phyloP scores from a whole-genome alignment of 1,140 invertebrate species.

The Thaumetopoea pityocampa region DNA sequence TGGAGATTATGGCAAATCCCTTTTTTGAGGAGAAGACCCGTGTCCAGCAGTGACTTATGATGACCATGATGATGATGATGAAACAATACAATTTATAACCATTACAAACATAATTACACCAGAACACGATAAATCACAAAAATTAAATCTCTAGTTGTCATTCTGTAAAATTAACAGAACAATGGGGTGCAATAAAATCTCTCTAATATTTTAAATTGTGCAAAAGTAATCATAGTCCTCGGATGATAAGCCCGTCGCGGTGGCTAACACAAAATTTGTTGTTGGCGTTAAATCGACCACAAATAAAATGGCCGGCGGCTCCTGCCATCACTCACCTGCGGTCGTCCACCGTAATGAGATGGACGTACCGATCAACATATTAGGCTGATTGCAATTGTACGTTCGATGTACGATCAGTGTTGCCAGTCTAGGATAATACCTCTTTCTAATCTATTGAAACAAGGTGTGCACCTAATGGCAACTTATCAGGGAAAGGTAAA shows the following conservation, averaged over 20 bases:
- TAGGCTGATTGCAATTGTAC: conserved; percentile 70
- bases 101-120: conserved; percentile 14
- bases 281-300: conserved; percentile 70
- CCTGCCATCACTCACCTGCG: conserved; percentile 71
- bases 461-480: conserved; percentile 14
- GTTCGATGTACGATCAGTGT: conserved; percentile 27
- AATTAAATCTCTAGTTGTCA: conserved; percentile 24
- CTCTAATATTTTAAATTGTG: conserved; percentile 48
- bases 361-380: conserved; percentile 71
- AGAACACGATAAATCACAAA: conserved; percentile 9
- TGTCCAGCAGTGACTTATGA: too few species aligned
- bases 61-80: too few species aligned
- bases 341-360: conserved; percentile 73
- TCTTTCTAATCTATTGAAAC: conserved; percentile 29
- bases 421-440: conserved; percentile 25
- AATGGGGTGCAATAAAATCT: conserved; percentile 30
- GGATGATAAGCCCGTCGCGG: conserved; percentile 61
- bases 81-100: too few species aligned
- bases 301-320: conserved; percentile 65
- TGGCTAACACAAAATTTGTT: conserved; percentile 72
- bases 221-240: conserved; percentile 65
- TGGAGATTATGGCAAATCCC: too few species aligned
- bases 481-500: conserved; percentile 13
- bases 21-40: too few species aligned
- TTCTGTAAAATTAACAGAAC: conserved; percentile 29